phyloP scores from a whole-genome alignment of 2,113 vertebrate genomes.

The Grammomys surdaster region DNA sequence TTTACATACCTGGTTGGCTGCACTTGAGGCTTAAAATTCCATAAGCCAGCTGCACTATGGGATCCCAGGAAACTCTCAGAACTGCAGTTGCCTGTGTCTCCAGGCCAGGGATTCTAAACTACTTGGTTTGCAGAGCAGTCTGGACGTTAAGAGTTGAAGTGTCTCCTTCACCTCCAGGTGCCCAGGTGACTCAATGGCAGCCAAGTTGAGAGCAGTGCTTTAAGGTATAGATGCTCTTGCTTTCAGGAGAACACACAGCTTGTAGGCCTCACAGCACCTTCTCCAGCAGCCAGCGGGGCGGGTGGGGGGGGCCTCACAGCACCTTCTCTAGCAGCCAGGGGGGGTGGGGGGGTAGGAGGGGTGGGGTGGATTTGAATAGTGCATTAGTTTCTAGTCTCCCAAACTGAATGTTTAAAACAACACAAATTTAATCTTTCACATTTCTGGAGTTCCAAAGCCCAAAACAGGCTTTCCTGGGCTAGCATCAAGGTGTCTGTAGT shows the following conservation, averaged over 20 bases:
- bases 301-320: neutral
- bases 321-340: neutral
- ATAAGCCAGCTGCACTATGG: neutral
- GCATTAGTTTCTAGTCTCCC: neutral
- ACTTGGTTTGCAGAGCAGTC: neutral
- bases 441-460: constrained; percentile 18
- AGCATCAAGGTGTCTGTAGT: neutral
- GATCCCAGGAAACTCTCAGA: neutral
- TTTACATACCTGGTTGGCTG: neutral
- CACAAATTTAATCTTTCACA: neutral
- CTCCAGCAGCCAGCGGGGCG: neutral
- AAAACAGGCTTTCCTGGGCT: neutral
- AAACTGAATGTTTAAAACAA: neutral
- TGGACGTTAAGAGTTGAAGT: neutral
- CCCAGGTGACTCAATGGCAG: neutral
- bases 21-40: constrained; percentile 1
- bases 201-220: neutral
- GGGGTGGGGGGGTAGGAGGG: neutral
- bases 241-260: neutral
- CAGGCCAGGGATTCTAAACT: neutral
- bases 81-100: neutral
- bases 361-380: neutral
- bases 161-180: neutral
- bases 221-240: neutral
- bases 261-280: neutral